Percentiles rank a stretch among this genome's conserved stretches.
Conservation (phyloP, 2,888 invertebrate species). For the Zaprionus lineosus region DNA sequence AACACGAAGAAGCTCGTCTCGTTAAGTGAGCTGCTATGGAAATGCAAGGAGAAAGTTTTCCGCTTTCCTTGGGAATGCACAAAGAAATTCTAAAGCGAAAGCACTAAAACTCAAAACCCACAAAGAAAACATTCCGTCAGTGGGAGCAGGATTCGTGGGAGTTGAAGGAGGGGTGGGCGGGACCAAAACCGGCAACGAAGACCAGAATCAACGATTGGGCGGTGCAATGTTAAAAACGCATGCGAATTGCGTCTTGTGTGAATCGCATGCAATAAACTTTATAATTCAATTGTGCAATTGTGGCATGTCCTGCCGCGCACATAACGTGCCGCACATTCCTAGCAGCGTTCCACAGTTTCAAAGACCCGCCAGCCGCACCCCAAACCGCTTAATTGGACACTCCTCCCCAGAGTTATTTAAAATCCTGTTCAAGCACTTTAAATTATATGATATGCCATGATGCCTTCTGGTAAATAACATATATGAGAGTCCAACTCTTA, state of each 20-base stretch:
- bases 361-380: too few relatives aligned
- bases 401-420: too few relatives aligned
- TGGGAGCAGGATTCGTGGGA: not conserved
- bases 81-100: conserved; percentile 45
- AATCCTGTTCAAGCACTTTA: too few relatives aligned
- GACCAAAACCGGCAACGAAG: too few relatives aligned
- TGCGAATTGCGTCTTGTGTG: conserved; percentile 26
- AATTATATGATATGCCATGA: too few relatives aligned
- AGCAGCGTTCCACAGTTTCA: conserved; percentile 36
- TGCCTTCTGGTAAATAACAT: too few relatives aligned
- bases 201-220: too few relatives aligned
- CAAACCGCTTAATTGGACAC: too few relatives aligned
- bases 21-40: conserved; percentile 22
- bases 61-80: conserved; percentile 52
- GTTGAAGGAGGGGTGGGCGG: not conserved
- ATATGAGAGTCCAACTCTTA: too few relatives aligned
- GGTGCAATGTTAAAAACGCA: conserved; percentile 50
- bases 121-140: conserved; percentile 1
- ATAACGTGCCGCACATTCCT: conserved; percentile 30
- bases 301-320: conserved; percentile 38
- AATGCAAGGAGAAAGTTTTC: conserved; percentile 27
- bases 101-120: conserved; percentile 11
- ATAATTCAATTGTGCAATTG: conserved; percentile 71
- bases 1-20: conserved; percentile 23
- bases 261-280: conserved; percentile 62